These are phyloP conservation scores for Vipera latastei DNA, from an alignment of 2,797 vertebrate species.

Conservation along the genomic window DNA sequence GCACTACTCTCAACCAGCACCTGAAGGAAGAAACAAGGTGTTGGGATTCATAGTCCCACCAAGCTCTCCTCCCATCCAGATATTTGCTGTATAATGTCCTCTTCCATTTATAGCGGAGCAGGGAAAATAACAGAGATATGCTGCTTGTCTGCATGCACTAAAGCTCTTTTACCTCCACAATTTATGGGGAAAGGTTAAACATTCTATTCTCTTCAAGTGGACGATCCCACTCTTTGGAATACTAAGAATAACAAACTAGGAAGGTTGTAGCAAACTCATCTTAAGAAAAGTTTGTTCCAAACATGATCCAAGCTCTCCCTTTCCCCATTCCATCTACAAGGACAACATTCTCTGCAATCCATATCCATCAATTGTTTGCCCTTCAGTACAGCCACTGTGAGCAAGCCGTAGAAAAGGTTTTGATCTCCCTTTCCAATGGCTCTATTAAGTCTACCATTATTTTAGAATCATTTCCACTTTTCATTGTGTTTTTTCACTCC, in stretches of 20 bases:
- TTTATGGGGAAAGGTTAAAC: neutral
- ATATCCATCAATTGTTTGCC: too few relatives aligned
- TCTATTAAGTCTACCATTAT: neutral
- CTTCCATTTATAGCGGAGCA: neutral
- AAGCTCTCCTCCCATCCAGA: neutral
- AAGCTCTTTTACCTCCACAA: neutral
- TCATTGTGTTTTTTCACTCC: neutral
- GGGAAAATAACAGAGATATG: neutral
- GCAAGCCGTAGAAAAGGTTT: neutral
- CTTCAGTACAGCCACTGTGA: neutral
- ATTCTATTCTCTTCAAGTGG: neutral
- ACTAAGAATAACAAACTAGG: neutral
- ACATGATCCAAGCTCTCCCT: neutral
- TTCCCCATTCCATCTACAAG: neutral
- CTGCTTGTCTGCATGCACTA: neutral
- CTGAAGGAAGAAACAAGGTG: conserved; percentile 55
- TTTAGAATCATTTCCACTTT: neutral
- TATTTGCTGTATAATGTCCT: neutral
- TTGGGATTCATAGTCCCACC: neutral
- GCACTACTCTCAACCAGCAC: conserved; percentile 81
- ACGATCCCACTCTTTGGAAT: neutral
- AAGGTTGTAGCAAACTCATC: neutral
- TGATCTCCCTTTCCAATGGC: neutral
- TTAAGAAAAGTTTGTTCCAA: neutral
- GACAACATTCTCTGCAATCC: neutral